phyloP scores from a whole-genome alignment of 2,797 vertebrate species.

The Buphagus erythrorhynchus region DNA sequence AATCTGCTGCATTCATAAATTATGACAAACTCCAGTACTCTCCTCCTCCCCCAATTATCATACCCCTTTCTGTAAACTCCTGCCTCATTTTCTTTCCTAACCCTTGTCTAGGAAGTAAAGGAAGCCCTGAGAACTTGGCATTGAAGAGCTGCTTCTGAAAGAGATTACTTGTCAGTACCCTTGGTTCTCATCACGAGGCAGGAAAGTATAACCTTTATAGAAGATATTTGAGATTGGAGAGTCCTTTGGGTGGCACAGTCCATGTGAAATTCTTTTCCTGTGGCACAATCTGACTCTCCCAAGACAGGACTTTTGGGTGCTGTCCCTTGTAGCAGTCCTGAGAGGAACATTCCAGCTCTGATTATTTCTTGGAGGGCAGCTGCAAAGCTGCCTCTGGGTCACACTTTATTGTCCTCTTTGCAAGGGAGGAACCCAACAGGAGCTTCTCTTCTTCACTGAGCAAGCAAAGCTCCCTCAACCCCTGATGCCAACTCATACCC shows the following conservation, averaged over 20 bases:
- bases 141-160: background rate
- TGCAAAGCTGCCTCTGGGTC: background rate
- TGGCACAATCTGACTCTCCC: background rate
- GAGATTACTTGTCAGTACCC: background rate
- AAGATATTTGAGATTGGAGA: background rate
- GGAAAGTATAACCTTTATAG: background rate
- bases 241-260: background rate
- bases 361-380: background rate
- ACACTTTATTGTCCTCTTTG: background rate
- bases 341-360: background rate
- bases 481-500: background rate
- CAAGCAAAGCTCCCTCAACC: background rate
- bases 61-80: background rate
- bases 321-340: background rate
- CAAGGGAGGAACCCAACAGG: background rate
- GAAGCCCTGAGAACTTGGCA: background rate
- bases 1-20: background rate
- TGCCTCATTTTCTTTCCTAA: background rate
- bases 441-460: background rate
- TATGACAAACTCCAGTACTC: background rate
- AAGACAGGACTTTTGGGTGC: background rate
- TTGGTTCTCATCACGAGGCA: background rate
- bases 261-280: background rate
- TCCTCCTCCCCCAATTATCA: background rate
- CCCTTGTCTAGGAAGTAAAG: background rate